phyloP scores from a whole-genome alignment of 2,888 invertebrate genomes.

The Horisme vitalbata region DNA sequence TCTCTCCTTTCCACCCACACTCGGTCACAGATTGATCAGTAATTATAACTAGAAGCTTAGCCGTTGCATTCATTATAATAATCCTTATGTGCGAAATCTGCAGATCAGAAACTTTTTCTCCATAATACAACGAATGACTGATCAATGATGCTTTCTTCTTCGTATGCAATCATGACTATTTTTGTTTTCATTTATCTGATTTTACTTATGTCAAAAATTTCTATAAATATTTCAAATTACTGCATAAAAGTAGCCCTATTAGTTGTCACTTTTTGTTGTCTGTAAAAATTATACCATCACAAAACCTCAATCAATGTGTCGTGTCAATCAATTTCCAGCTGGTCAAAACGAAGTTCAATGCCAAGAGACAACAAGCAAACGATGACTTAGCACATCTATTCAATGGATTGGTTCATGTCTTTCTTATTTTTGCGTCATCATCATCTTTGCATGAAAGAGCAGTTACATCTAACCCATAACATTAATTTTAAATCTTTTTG shows the following conservation, averaged over 20 bases:
- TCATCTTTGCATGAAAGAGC: constrained; percentile 19
- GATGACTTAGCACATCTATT: constrained; percentile 51
- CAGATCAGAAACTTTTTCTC: constrained; percentile 5
- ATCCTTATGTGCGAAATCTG: constrained; percentile 1
- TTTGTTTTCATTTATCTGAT: no score
- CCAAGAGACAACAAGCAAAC: constrained; percentile 49
- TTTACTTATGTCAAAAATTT: no score
- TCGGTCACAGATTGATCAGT: not conserved
- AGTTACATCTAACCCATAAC: not conserved
- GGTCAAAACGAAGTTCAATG: constrained; percentile 60
- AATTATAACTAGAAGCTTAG: not conserved
- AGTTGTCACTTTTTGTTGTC: not conserved
- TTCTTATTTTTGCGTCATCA: constrained; percentile 48
- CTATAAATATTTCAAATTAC: no score
- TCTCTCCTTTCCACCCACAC: constrained; percentile 48
- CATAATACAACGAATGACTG: not conserved
- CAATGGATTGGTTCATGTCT: constrained; percentile 36
- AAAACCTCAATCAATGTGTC: constrained; percentile 31
- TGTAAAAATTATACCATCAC: constrained; percentile 11
- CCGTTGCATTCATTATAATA: not conserved
- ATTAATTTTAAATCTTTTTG: constrained; percentile 1
- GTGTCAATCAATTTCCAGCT: constrained; percentile 38
- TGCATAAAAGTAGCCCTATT: no score
- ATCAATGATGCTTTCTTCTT: not conserved
- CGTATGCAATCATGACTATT: not conserved